phyloP scores from a whole-genome alignment of 2,113 vertebrate species.

The Mesitornis unicolor region DNA sequence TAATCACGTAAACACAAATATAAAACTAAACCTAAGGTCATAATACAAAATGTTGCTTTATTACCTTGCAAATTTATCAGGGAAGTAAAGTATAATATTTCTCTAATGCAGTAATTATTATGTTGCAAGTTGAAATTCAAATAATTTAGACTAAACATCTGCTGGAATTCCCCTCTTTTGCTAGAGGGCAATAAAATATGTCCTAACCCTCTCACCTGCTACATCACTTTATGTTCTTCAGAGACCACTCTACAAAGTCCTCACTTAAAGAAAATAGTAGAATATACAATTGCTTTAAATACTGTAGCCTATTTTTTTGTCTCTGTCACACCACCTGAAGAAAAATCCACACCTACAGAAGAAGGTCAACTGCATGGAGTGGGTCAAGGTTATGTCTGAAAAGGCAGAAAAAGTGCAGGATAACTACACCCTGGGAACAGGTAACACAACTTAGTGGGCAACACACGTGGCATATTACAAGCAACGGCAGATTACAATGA shows the following conservation, averaged over 20 bases:
- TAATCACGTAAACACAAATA: not conserved
- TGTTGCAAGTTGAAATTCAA: not conserved
- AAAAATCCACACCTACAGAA: not conserved
- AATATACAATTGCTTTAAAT: not conserved
- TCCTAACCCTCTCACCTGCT: not conserved
- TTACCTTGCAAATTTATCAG: not conserved
- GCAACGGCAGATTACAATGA: not conserved
- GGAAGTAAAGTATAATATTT: not conserved
- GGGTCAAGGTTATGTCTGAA: not conserved
- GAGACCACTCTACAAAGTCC: not conserved
- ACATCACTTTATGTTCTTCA: not conserved
- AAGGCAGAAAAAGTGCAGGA: not conserved
- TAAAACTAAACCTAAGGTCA: not conserved
- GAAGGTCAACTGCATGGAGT: not conserved
- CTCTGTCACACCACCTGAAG: not conserved
- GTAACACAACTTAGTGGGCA: not conserved
- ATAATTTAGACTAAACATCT: not conserved
- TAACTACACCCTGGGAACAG: not conserved
- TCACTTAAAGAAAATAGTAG: not conserved
- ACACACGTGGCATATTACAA: not conserved
- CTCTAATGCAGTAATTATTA: not conserved
- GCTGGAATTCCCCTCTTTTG: not conserved
- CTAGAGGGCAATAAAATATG: not conserved
- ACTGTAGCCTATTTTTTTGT: not conserved
- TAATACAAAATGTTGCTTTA: not conserved